Conservation (phyloP, 92 coral and sea anemone species). For the Zoanthus sociatus region DNA sequence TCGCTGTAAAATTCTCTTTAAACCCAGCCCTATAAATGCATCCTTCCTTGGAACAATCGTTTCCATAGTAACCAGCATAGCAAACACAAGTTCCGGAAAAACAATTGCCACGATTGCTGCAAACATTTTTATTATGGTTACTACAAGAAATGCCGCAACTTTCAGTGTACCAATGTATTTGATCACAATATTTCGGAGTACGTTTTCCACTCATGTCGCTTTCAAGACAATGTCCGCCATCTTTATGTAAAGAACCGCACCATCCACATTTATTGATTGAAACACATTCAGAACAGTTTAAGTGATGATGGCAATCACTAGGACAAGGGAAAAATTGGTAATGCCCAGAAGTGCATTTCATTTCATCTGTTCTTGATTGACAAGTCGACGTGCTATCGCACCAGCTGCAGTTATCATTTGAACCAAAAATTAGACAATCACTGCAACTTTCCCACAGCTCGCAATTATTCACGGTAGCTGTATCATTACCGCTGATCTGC, state of each 20-base stretch:
- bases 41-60: conserved; percentile 59
- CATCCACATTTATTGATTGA: conserved; percentile 51
- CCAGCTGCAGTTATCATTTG: conserved; percentile 59
- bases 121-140: conserved; percentile 31
- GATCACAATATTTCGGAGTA: conserved; percentile 31
- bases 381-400: conserved; percentile 53
- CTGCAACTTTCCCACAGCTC: conserved; percentile 46
- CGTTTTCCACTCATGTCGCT: conserved; percentile 35
- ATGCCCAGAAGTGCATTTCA: conserved; percentile 12
- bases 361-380: neutral
- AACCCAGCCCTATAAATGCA: conserved; percentile 53
- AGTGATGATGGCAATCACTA: conserved; percentile 18
- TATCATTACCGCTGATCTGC: neutral
- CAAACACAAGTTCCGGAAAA: conserved; percentile 52
- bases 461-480: conserved; percentile 29
- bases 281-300: conserved; percentile 54
- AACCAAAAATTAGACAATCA: conserved; percentile 53
- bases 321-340: conserved; percentile 41
- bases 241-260: conserved; percentile 31
- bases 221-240: conserved; percentile 41
- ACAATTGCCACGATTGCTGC: conserved; percentile 65
- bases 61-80: conserved; percentile 54
- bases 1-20: conserved; percentile 40
- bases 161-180: conserved; percentile 49
- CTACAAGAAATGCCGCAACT: conserved; percentile 42